These are phyloP conservation scores for Diogma glabrata DNA, from an alignment of 2,888 invertebrate species.

Conservation along the genomic window DNA sequence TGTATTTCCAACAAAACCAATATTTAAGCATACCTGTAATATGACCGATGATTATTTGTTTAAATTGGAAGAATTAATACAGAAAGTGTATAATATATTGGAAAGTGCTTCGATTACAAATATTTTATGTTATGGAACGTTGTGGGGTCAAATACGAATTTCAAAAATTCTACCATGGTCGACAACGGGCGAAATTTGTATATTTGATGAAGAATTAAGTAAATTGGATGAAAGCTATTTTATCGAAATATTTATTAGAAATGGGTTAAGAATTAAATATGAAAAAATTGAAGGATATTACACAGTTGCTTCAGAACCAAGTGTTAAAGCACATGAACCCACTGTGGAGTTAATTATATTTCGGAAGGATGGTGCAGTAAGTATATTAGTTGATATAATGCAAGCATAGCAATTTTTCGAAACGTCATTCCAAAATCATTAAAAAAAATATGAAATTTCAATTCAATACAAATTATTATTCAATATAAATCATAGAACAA, in stretches of 20 bases:
- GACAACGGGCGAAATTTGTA: slow-evolving; percentile 12
- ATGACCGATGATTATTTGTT: slow-evolving; percentile 10
- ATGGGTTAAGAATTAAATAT: slow-evolving; percentile 7
- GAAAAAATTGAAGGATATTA: slow-evolving; percentile 6
- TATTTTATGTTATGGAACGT: slow-evolving; percentile 12
- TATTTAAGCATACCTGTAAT: slow-evolving; percentile 9
- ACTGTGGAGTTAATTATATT: slow-evolving; percentile 12
- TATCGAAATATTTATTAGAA: slow-evolving; percentile 6
- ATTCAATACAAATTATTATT: not conserved
- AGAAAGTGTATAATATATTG: slow-evolving; percentile 3
- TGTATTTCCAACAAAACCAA: not conserved
- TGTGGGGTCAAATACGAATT: slow-evolving; percentile 14
- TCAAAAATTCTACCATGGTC: slow-evolving; percentile 12
- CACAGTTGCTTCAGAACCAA: not conserved
- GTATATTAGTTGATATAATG: no score
- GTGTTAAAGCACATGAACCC: slow-evolving; percentile 4
- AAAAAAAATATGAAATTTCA: not conserved
- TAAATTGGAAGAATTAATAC: slow-evolving; percentile 9
- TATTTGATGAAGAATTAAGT: slow-evolving; percentile 10
- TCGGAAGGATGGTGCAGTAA: slow-evolving; percentile 9
- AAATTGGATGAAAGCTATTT: slow-evolving; percentile 9
- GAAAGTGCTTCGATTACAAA: slow-evolving; percentile 4
- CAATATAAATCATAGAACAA: not conserved
- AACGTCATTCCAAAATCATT: no score
- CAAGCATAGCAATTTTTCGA: no score